Percentiles rank a stretch among this genome's conserved stretches.
phyloP scores from a whole-genome alignment of 92 coral and sea anemone species.

The Actinernus sp. region DNA sequence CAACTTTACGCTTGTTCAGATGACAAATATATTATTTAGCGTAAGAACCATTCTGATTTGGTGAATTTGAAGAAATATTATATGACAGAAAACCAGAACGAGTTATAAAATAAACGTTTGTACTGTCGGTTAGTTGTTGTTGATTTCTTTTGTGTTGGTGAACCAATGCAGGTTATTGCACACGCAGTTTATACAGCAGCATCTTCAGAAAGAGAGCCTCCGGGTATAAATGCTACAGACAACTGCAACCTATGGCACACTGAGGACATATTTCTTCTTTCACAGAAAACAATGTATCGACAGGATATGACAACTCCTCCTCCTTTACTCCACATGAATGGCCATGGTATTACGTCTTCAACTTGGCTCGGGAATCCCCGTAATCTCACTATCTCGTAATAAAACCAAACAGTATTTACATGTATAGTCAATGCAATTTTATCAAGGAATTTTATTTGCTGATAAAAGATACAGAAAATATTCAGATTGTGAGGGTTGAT shows the following conservation, averaged over 20 bases:
- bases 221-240: neutral
- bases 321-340: constrained; percentile 5
- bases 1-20: no score
- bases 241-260: neutral
- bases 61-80: no score
- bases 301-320: constrained; percentile 21
- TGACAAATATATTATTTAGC: no score
- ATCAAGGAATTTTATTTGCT: no score
- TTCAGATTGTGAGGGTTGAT: no score
- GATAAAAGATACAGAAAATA: no score
- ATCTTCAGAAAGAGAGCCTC: constrained; percentile 8
- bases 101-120: neutral
- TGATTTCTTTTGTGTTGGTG: neutral
- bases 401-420: no score
- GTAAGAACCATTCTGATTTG: no score
- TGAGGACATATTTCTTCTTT: neutral
- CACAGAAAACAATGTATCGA: constrained; percentile 14
- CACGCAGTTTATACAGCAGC: no score
- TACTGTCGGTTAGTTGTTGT: constrained; percentile 1
- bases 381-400: constrained; percentile 15
- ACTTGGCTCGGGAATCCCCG: constrained; percentile 12
- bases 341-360: constrained; percentile 25
- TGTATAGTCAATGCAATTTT: no score
- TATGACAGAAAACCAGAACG: no score
- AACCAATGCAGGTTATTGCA: no score